Conservation (phyloP, 2,113 vertebrate genomes). For the Cyanoliseus patagonus region DNA sequence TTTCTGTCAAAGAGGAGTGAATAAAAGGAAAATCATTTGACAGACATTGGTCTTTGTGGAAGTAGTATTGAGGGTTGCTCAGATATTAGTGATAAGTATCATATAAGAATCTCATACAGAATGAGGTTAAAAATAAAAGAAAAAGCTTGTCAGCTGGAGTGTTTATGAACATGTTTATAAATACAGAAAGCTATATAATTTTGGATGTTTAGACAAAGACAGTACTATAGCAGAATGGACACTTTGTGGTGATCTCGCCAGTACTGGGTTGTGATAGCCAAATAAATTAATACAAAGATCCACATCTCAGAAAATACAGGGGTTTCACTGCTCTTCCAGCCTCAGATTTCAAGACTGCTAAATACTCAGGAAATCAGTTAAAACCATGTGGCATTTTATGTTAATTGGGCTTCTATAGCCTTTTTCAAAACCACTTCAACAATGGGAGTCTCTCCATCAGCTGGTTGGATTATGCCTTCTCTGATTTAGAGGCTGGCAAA, state of each 20-base stretch:
- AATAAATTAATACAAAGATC: background rate
- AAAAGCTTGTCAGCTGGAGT: background rate
- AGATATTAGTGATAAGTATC: background rate
- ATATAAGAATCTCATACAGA: background rate
- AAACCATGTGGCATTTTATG: background rate
- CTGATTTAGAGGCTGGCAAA: background rate
- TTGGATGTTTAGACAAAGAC: background rate
- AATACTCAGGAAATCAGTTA: background rate
- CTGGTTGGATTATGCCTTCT: background rate
- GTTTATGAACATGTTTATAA: background rate
- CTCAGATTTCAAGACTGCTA: background rate
- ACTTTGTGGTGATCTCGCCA: background rate
- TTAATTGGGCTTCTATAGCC: background rate
- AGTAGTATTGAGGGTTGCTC: background rate
- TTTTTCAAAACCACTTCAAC: background rate
- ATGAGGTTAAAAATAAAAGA: background rate
- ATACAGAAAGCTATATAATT: background rate
- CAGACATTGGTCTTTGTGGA: background rate
- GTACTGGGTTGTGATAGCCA: background rate
- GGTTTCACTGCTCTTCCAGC: background rate
- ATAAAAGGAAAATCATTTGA: background rate
- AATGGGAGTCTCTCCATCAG: background rate
- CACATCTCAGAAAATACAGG: background rate
- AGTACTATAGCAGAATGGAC: background rate
- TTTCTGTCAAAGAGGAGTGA: background rate